Percentiles rank a stretch among this genome's conserved stretches.
phyloP scores from a whole-genome alignment of 2,797 vertebrate genomes.

The Syncerus caffer region DNA sequence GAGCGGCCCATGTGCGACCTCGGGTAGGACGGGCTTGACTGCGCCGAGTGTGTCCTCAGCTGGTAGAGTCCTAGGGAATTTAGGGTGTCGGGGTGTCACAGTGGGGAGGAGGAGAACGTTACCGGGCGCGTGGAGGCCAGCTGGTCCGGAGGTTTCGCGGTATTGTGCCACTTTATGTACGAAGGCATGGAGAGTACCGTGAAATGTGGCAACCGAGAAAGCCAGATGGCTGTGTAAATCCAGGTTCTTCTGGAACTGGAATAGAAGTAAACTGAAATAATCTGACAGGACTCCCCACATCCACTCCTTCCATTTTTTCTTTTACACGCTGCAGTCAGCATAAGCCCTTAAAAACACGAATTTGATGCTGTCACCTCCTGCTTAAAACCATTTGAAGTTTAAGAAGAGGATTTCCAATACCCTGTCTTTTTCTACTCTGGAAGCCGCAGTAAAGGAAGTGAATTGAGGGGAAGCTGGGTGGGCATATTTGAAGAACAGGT shows the following conservation, averaged over 20 bases:
- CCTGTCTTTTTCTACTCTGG: neutral
- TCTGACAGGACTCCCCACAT: neutral
- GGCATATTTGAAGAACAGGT: conserved; percentile 29
- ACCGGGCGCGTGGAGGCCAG: neutral
- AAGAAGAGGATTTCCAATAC: neutral
- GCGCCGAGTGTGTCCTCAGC: neutral
- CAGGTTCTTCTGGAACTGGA: neutral
- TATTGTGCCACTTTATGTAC: neutral
- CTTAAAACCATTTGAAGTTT: neutral
- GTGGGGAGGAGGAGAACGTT: neutral
- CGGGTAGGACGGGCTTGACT: conserved; percentile 32
- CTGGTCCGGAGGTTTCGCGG: neutral
- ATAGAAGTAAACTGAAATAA: neutral
- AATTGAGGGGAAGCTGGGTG: neutral
- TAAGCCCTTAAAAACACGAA: neutral
- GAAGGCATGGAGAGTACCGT: neutral
- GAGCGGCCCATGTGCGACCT: conserved; percentile 53
- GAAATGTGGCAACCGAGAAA: neutral
- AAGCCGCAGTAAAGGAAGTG: conserved; percentile 12
- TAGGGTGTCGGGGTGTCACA: neutral
- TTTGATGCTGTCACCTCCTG: neutral
- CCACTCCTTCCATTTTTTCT: neutral
- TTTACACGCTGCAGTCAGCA: neutral
- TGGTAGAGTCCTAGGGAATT: neutral
- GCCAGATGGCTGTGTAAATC: neutral